Base-by-base conservation (phyloP, 1,140 invertebrate genomes). In the Macrobrachium rosenbergii region DNA sequence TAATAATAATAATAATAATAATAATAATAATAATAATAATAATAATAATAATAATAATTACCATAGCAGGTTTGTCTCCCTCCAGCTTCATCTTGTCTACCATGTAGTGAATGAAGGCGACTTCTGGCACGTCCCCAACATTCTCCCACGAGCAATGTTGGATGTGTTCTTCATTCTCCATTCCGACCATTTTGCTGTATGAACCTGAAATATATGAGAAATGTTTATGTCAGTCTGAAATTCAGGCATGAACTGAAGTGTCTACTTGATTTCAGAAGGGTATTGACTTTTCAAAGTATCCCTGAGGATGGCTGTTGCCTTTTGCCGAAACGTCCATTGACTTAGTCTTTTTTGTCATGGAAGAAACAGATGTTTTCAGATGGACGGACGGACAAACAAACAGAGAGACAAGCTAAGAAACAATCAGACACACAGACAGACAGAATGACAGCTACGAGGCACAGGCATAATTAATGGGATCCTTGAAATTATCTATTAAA, bases 141-240 rank as follows among this genome's bases (percentile, higher is more conserved):
- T 58, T 77, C 8, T 77, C 75, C 75, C 75, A 77, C 1, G 75
- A 58, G 14, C 75, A 77, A 10, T 21, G 52, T 11, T 43, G 75
- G 17, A 77, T 58, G 21, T 77, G 75, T 16, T 77, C 75, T 23
- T 77, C 75, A 21, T 77, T 77, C 75, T 77, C 75, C 21, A 52
- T 12, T 14, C 75, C 75, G 3, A 77, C n/a, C n/a, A 58, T 58
- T 58, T 58, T 37, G n/a, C 52, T 77, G 28, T 43, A 58, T 19
- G 6, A 45, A 11, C 75, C 75, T 77, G 43, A 16, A 58, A 43
- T 5, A 28, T 45, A 43, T n/a, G n/a, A n/a, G 19, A 77, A 77
- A 5, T 58, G 37, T 19, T 12, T 21, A 16, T 52, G 10, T 52
- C 52, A 72, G 67, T 28, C 12, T 28, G 16, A 17, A 37, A 72